Base-by-base conservation (phyloP, 2,797 vertebrate species). In the Lacerta bilineata region DNA sequence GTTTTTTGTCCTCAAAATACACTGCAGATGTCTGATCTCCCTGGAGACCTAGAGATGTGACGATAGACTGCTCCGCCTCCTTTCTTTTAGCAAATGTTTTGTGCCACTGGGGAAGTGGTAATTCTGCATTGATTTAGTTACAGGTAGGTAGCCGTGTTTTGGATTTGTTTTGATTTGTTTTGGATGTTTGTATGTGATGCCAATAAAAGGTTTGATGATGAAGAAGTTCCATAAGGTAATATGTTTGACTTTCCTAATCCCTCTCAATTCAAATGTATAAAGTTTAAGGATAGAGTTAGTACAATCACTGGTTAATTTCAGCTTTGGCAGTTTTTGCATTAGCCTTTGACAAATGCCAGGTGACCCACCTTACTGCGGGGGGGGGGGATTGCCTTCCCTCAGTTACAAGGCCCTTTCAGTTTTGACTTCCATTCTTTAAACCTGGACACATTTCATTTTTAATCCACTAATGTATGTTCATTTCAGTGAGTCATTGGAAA, bases 401-500 rank as follows among this genome's bases (percentile, higher is more conserved):
- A 55, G n/a, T 84, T 39, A 55, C 25, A 8, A 23, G 71, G 33
- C 29, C 20, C 66, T 80, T 78, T 80, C 59, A 50, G 43, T 72
- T 84, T 87, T 79, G 10, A 80, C 11, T 87, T 66, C 75, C 77
- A 43, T 79, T 79, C 55, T 79, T 50, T 90, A 90, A 83, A 84
- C 80, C 41, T 75, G 83, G 61, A 87, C 46, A 59, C 33, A 61
- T 84, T 90, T 84, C 20, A 81, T 81, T 87, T 90, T 84, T 80
- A 87, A 87, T 87, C 76, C 59, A 43, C 77, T 87, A 90, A 87
- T 84, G 86, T 43, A 80, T 18, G 25, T 36, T 69, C 59, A 41
- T 80, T 75, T 39, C 77, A 84, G 50, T 90, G 85, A 90, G 66
- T 87, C 82, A 90, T 1, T 87, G 25, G 46, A 90, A 71, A 80